Conservation (phyloP, 2,797 vertebrate genomes). For the Gymnopithys bicolor region DNA sequence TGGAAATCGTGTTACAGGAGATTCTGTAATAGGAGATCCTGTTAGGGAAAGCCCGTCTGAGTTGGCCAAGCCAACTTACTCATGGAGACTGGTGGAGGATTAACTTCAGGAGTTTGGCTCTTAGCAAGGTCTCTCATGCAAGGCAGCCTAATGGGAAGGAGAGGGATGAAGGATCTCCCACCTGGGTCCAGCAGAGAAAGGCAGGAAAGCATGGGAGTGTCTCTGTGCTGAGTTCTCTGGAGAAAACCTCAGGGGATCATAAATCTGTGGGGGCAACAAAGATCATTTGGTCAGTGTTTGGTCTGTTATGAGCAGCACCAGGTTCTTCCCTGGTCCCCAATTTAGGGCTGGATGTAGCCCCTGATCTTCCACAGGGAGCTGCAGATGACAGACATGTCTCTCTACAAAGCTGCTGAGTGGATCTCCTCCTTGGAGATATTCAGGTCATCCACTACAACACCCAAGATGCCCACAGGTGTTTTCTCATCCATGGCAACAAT, state of each 20-base stretch:
- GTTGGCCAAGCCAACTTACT: not conserved
- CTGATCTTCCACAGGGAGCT: not conserved
- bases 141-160: not conserved
- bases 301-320: not conserved
- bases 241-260: slow-evolving; percentile 87
- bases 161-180: slow-evolving; percentile 34
- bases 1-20: not conserved
- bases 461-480: not conserved
- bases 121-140: not conserved
- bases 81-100: not conserved
- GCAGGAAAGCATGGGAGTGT: slow-evolving; percentile 84
- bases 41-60: not conserved
- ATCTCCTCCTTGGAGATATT: not conserved
- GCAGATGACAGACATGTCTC: not conserved
- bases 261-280: slow-evolving; percentile 76
- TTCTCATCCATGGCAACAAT: not conserved
- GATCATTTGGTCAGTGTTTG: not conserved
- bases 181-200: slow-evolving; percentile 89
- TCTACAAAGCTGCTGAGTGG: not conserved
- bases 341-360: not conserved
- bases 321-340: not conserved
- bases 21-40: not conserved
- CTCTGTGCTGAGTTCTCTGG: slow-evolving; percentile 82
- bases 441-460: rapidly evolving
- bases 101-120: not conserved